Evolutionary conservation across 2,113 vertebrate genomes (phyloP).

Genomic region (Catharus fuscescens): DNA sequence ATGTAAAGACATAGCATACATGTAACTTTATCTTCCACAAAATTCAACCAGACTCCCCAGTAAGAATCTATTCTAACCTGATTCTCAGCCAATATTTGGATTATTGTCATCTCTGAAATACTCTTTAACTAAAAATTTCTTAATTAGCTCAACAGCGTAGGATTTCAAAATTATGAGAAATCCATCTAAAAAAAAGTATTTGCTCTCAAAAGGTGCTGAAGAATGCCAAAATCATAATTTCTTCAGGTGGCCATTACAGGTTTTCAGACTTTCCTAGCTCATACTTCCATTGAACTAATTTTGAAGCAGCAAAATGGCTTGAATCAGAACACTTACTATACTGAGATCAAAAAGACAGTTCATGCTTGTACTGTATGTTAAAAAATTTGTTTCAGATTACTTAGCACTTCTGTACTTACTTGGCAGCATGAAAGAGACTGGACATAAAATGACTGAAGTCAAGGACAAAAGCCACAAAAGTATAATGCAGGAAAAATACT

Average conservation of each 20-base stretch:
- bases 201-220: background rate
- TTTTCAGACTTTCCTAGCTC: background rate
- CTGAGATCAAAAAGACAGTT: background rate
- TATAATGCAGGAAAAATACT: background rate
- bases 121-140: background rate
- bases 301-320: background rate
- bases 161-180: background rate
- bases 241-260: background rate
- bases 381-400: background rate
- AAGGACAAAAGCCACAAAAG: slow-evolving; percentile 75
- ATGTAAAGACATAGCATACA: background rate
- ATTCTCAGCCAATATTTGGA: background rate
- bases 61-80: background rate
- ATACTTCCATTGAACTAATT: background rate
- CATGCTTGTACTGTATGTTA: background rate
- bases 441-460: slow-evolving; percentile 67
- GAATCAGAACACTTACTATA: background rate
- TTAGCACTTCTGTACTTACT: slow-evolving; percentile 84
- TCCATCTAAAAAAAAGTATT: background rate
- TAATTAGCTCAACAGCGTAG: background rate
- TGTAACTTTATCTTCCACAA: background rate
- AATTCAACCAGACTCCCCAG: background rate
- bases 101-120: background rate
- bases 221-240: background rate
- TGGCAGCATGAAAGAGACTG: slow-evolving; percentile 98